These are phyloP conservation scores for Brotula barbata DNA, from an alignment of 2,797 vertebrate genomes.

Conservation along the genomic window DNA sequence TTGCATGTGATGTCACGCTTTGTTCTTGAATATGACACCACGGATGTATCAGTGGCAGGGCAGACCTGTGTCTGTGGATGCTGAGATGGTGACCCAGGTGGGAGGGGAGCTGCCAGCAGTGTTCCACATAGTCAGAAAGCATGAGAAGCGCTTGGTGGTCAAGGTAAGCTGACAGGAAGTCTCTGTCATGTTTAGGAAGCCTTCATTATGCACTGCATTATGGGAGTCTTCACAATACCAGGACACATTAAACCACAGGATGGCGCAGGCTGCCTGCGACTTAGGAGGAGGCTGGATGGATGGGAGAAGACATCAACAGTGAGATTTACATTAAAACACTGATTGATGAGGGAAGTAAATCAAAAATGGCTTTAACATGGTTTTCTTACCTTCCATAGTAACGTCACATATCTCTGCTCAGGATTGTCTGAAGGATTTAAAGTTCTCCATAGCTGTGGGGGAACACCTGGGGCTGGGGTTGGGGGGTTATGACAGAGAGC, in stretches of 20 bases:
- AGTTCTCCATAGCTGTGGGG: conserved; percentile 42
- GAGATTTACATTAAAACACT: background rate
- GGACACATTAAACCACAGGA: conserved; percentile 28
- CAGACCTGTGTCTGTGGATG: conserved; percentile 4
- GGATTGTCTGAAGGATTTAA: conserved; percentile 1
- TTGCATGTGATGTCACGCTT: too few species aligned
- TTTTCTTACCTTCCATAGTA: conserved; percentile 59
- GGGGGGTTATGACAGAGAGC: background rate
- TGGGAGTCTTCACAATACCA: conserved; percentile 12
- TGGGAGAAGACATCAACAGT: background rate
- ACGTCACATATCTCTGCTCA: conserved; percentile 14
- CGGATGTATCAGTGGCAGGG: background rate
- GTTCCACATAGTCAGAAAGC: conserved; percentile 33
- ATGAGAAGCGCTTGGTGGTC: background rate
- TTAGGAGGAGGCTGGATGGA: conserved; percentile 24
- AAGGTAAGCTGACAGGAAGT: conserved; percentile 26
- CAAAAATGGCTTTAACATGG: too few species aligned
- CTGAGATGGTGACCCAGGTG: conserved; percentile 4
- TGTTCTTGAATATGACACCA: background rate
- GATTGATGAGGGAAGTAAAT: too few species aligned
- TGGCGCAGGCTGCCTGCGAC: conserved; percentile 23
- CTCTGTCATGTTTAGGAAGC: background rate
- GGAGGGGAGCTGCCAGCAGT: conserved; percentile 21
- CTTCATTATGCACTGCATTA: background rate
- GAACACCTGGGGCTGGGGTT: conserved; percentile 29